Percentiles rank a stretch among this genome's conserved stretches.
phyloP scores from a whole-genome alignment of 2,113 vertebrate genomes.

The Ammodytes dubius region DNA sequence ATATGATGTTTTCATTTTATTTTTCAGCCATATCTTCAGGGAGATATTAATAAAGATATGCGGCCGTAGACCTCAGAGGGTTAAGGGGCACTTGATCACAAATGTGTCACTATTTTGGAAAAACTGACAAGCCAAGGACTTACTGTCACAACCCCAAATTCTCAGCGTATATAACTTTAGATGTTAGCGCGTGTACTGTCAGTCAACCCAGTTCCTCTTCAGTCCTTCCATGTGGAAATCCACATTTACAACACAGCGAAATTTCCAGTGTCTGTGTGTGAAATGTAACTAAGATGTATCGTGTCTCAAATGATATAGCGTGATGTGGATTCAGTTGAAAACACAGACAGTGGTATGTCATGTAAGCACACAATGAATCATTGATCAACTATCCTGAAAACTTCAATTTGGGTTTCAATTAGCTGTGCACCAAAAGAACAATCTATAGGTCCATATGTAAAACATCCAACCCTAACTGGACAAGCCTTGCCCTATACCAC shows the following conservation, averaged over 20 bases:
- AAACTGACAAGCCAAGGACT: background rate
- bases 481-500: background rate
- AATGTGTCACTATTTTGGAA: slow-evolving; percentile 1
- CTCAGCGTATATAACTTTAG: background rate
- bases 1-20: too few species aligned
- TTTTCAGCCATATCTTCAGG: too few species aligned
- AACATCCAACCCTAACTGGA: background rate
- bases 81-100: background rate
- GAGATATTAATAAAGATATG: too few species aligned
- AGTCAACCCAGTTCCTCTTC: slow-evolving; percentile 25
- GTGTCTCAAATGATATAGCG: background rate
- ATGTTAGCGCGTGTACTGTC: background rate
- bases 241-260: slow-evolving; percentile 48
- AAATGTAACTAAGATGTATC: background rate
- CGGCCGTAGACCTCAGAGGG: too few species aligned
- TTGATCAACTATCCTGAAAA: background rate
- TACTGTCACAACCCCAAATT: slow-evolving; percentile 4
- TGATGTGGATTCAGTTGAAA: too few species aligned
- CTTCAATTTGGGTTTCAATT: background rate
- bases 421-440: slow-evolving; percentile 17
- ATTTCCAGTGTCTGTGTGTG: slow-evolving; percentile 36
- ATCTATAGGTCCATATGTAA: background rate
- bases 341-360: too few species aligned
- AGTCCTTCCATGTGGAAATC: slow-evolving; percentile 20
- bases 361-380: slow-evolving; percentile 8